Conservation (phyloP, 2,113 vertebrate genomes). For the Eulacestoma nigropectus region DNA sequence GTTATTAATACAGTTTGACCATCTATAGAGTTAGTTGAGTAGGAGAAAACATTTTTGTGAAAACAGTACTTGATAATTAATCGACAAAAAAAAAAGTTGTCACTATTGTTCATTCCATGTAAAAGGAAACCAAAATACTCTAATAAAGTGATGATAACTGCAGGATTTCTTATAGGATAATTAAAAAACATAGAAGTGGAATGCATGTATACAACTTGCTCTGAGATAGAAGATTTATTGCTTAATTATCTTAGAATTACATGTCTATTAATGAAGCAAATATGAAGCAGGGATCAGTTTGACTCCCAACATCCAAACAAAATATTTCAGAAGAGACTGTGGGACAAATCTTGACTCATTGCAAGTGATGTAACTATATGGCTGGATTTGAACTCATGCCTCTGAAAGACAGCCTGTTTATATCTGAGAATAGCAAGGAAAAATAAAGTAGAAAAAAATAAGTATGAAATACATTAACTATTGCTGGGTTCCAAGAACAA, state of each 20-base stretch:
- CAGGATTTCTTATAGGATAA: background rate
- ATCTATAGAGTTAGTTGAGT: background rate
- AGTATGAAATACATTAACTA: background rate
- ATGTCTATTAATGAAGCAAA: background rate
- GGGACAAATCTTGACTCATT: background rate
- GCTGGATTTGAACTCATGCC: background rate
- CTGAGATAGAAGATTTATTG: background rate
- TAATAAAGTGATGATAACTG: background rate
- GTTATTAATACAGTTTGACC: background rate
- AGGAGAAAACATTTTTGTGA: background rate
- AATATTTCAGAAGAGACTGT: background rate
- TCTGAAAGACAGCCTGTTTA: background rate
- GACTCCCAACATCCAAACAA: background rate
- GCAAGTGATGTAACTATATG: background rate
- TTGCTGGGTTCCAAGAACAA: background rate
- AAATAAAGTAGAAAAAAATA: background rate
- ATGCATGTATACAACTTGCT: background rate
- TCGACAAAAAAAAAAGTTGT: background rate
- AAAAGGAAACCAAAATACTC: background rate
- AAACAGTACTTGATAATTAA: slow-evolving; percentile 13
- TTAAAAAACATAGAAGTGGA: background rate
- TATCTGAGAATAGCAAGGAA: background rate
- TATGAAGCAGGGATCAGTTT: background rate
- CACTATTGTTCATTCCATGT: background rate
- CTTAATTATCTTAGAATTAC: background rate